Evolutionary conservation across 2,113 vertebrate species (phyloP), one percentile per base, ranked within the genome.

Genomic region (Callorhinus ursinus): DNA sequence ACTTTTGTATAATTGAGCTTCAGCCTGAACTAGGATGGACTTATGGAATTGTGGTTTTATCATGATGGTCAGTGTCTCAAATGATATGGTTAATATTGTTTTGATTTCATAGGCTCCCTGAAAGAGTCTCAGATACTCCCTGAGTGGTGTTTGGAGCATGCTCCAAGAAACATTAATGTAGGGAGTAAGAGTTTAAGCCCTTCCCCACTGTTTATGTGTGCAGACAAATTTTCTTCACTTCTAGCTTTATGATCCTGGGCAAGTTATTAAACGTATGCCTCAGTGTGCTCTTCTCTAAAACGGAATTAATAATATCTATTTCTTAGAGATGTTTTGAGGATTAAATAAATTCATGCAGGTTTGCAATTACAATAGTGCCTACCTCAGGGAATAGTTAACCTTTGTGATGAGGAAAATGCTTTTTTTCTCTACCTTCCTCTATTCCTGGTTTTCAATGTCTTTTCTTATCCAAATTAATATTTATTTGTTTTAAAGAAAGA

Each of bases 401-500:
- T 79, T 79, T 71, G 31, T 90, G 72, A 21, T 8, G 22, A 65
- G 12, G 5, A 6, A 26, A 83, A 51, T 87, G 33, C 3, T 42
- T 39, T 96, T 96, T 65, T 63, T 49, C 42, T 74, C n/a, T 94
- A 2, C 15, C 9, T 88, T 3, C 2, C 9, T 63, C 3, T 33
- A 3, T 71, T 5, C 7, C 33, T 88, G 12, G 51, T 65, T 91
- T 88, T 72, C 36, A 83, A 4, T 86, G 28, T 71, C 24, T 90
- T 76, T 82, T 82, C 46, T 55, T 39, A 79, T 65, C 22, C 36
- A 69, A 79, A 39, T 88, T 79, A 84, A 28, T 74, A 77, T 22
- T 57, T 92, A 49, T 28, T 95, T 51, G 39, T 89, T 96, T 94
- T 53, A 93, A 79, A 63, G 28, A 59, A 4, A 91, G 24, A 90